Conservation (phyloP, 2,797 vertebrate genomes). For the Phoxinus dragarum region DNA sequence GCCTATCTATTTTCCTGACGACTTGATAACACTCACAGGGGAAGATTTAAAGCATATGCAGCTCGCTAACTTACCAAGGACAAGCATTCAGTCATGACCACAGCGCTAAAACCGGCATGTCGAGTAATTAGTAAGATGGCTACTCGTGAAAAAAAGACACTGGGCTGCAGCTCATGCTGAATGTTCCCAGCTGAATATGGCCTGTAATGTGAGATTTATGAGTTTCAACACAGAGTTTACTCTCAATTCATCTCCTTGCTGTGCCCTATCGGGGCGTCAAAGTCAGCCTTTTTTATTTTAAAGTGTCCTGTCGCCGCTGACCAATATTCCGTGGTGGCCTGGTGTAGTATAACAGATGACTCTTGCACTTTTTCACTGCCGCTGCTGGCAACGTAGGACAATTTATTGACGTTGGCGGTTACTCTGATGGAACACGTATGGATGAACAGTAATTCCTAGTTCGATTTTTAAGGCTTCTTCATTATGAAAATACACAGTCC, state of each 20-base stretch:
- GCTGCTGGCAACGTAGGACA: constrained; percentile 69
- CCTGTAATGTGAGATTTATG: constrained; percentile 63
- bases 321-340: constrained; percentile 55
- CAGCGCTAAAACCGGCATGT: constrained; percentile 53
- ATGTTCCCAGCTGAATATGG: constrained; percentile 57
- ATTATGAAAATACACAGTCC: constrained; percentile 2
- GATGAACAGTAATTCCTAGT: constrained; percentile 19
- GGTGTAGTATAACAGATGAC: constrained; percentile 70
- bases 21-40: constrained; percentile 16
- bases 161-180: constrained; percentile 45
- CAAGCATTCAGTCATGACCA: constrained; percentile 52
- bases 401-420: constrained; percentile 63
- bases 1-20: constrained; percentile 37
- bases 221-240: constrained; percentile 56
- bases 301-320: constrained; percentile 61
- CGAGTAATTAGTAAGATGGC: constrained; percentile 59
- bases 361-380: constrained; percentile 61
- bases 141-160: constrained; percentile 49
- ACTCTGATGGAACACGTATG: not conserved
- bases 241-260: constrained; percentile 56
- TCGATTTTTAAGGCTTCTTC: constrained; percentile 29
- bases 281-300: constrained; percentile 62
- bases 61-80: constrained; percentile 51
- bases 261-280: constrained; percentile 51
- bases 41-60: constrained; percentile 39